Percentiles rank a stretch among this genome's conserved stretches.
phyloP scores from a whole-genome alignment of 2,113 vertebrate genomes.

The Sinocyclocheilus anshuiensis region DNA sequence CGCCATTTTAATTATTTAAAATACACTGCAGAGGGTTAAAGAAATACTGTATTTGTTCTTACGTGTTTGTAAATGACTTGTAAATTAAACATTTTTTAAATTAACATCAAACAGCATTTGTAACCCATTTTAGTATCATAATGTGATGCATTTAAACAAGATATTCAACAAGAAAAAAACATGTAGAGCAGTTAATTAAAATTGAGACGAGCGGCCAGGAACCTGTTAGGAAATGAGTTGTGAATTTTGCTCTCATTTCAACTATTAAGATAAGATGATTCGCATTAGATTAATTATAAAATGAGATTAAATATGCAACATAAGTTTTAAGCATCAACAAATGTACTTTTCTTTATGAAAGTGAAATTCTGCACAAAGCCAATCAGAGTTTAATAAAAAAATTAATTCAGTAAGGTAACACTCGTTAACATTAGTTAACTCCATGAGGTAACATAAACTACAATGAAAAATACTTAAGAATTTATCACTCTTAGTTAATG shows the following conservation, averaged over 20 bases:
- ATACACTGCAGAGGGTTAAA: neutral
- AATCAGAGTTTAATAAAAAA: neutral
- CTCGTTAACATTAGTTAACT: too few relatives aligned
- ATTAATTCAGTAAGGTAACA: too few relatives aligned
- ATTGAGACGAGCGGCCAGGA: neutral
- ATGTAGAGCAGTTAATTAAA: neutral
- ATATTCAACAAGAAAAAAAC: neutral
- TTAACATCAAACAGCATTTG: neutral
- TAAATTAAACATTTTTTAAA: neutral
- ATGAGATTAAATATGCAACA: neutral
- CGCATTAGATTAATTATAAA: neutral
- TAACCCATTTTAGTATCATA: neutral
- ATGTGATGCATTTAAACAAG: conserved; percentile 7
- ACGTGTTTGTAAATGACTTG: neutral
- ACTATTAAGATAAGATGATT: neutral
- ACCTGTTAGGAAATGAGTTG: neutral
- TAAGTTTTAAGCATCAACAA: neutral
- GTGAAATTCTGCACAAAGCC: neutral
- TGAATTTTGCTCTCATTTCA: neutral
- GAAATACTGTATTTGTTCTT: neutral
- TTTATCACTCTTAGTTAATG: too few relatives aligned
- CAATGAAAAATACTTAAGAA: too few relatives aligned
- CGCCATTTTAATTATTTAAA: neutral
- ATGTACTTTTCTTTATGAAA: neutral
- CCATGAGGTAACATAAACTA: too few relatives aligned